These are phyloP conservation scores for Luperina nickerlii DNA, from an alignment of 2,888 invertebrate genomes.

Conservation along the genomic window DNA sequence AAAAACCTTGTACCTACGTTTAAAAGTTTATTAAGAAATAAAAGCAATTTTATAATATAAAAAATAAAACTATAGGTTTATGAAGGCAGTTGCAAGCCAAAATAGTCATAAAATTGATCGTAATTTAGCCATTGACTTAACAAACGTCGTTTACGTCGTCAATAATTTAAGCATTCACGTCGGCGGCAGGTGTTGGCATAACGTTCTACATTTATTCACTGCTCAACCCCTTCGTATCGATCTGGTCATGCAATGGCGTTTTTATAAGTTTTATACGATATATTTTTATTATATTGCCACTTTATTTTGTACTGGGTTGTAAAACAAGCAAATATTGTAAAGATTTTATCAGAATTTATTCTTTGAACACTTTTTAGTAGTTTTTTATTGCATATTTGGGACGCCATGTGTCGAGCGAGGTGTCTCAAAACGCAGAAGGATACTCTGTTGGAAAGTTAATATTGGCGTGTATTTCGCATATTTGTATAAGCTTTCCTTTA, in stretches of 20 bases:
- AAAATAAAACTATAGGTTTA: constrained; percentile 21
- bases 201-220: constrained; percentile 46
- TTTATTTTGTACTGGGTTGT: constrained; percentile 26
- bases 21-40: constrained; percentile 19
- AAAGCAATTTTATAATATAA: neutral
- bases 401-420: neutral
- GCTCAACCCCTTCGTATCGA: constrained; percentile 48
- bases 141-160: constrained; percentile 52
- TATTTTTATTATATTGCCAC: constrained; percentile 37
- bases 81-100: constrained; percentile 40
- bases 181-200: constrained; percentile 54
- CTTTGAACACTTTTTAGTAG: neutral
- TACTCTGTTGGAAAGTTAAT: neutral
- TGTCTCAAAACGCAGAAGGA: neutral
- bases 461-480: neutral
- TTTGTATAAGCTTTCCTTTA: neutral
- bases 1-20: constrained; percentile 21
- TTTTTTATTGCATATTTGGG: constrained; percentile 1
- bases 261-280: constrained; percentile 32
- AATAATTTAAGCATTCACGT: constrained; percentile 48
- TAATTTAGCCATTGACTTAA: constrained; percentile 60
- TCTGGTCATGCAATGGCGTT: constrained; percentile 50
- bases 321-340: constrained; percentile 40
- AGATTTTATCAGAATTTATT: constrained; percentile 42
- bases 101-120: constrained; percentile 39